Percentiles rank a stretch among this genome's conserved stretches.
Conservation (phyloP, 2,113 vertebrate species). For the Stigmatopora nigra region DNA sequence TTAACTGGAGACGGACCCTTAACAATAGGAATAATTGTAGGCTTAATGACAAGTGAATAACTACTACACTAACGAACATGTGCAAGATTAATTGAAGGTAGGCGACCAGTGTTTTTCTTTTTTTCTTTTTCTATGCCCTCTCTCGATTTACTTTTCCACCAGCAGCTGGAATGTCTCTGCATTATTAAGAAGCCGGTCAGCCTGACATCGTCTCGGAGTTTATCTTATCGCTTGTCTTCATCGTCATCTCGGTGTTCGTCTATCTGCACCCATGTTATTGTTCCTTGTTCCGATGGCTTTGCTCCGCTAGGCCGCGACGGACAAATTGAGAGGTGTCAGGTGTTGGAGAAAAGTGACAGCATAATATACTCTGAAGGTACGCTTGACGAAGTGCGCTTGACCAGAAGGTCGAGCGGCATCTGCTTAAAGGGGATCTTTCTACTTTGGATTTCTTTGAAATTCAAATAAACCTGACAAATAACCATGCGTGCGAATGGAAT, state of each 20-base stretch:
- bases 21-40: neutral
- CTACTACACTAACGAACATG: neutral
- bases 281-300: neutral
- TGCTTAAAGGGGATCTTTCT: neutral
- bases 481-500: neutral
- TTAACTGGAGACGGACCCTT: neutral
- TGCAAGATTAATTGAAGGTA: conserved; percentile 4
- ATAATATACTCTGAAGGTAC: neutral
- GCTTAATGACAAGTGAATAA: neutral
- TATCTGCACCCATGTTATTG: neutral
- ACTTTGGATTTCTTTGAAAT: neutral
- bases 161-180: conserved; percentile 58
- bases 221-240: neutral
- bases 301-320: conserved; percentile 2
- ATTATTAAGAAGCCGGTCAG: conserved; percentile 57
- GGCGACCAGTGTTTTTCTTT: conserved; percentile 11
- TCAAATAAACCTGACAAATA: neutral
- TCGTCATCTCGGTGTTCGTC: neutral
- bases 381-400: neutral
- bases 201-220: conserved; percentile 17
- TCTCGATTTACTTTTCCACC: conserved; percentile 1
- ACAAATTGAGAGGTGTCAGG: conserved; percentile 12
- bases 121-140: neutral
- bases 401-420: neutral
- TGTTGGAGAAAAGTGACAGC: neutral